These are phyloP conservation scores for Podarcis lilfordi DNA, from an alignment of 2,797 vertebrate genomes.

Conservation along the genomic window DNA sequence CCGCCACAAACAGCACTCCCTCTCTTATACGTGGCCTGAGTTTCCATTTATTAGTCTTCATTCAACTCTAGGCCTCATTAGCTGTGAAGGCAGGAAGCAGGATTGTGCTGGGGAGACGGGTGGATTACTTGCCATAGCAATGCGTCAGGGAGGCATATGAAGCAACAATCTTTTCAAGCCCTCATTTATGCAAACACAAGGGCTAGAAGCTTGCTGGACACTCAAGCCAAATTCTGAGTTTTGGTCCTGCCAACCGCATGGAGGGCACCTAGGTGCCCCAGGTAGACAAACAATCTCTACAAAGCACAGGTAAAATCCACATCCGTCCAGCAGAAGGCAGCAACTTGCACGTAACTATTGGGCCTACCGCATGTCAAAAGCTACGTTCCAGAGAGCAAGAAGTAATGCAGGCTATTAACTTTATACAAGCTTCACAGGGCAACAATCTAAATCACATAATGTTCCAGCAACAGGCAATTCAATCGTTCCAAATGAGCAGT, in stretches of 20 bases:
- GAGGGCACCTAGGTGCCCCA: background rate
- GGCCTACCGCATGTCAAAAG: accelerated
- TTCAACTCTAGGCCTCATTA: background rate
- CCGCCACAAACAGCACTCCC: background rate
- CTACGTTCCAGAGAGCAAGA: background rate
- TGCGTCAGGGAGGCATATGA: background rate
- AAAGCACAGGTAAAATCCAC: background rate
- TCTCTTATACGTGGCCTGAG: background rate
- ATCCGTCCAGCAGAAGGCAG: background rate
- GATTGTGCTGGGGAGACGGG: background rate
- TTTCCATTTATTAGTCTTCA: background rate
- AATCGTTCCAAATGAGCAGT: constrained; percentile 32
- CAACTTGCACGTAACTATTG: background rate
- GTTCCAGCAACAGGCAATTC: constrained; percentile 31
- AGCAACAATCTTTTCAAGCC: background rate
- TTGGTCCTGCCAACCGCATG: background rate
- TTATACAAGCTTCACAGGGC: constrained; percentile 26
- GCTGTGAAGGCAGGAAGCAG: background rate
- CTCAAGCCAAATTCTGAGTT: background rate
- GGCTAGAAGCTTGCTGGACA: background rate
- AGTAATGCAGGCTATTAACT: constrained; percentile 22
- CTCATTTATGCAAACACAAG: background rate
- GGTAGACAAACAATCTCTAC: background rate
- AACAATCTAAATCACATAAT: constrained; percentile 36
- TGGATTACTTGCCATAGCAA: background rate